Evolutionary conservation across 2,113 vertebrate species (phyloP).

Genomic region (Rhea americana): DNA sequence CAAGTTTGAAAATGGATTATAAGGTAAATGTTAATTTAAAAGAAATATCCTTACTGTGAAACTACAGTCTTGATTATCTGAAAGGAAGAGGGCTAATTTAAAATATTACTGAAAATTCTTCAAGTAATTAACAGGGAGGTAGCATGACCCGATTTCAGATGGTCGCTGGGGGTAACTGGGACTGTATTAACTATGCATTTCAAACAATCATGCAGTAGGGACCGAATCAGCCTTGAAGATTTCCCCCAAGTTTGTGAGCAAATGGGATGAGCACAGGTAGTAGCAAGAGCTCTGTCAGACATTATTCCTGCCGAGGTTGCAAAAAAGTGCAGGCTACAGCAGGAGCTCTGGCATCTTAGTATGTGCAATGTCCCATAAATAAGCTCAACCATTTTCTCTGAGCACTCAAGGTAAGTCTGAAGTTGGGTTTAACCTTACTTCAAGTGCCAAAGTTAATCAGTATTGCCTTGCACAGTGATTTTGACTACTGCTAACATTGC

Average conservation of each 20-base stretch:
- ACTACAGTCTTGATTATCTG: not conserved
- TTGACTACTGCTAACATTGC: not conserved
- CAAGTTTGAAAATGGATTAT: not conserved
- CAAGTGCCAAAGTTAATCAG: not conserved
- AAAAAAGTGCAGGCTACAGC: not conserved
- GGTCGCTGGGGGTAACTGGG: not conserved
- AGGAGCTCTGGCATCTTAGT: not conserved
- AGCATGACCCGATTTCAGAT: not conserved
- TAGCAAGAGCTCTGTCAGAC: constrained; percentile 42
- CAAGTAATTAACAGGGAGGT: not conserved
- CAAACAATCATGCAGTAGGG: not conserved
- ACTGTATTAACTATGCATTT: not conserved
- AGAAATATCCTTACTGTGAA: not conserved
- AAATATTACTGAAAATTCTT: not conserved
- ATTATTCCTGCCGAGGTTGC: constrained; percentile 9
- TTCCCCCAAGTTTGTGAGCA: not conserved
- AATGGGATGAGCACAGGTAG: constrained; percentile 14
- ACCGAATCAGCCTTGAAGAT: not conserved
- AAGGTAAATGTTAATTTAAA: not conserved
- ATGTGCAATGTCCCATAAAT: not conserved
- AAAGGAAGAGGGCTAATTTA: not conserved
- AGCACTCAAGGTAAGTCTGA: not conserved
- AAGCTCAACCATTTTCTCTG: not conserved
- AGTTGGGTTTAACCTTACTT: not conserved
- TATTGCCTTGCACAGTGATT: not conserved